phyloP scores from a whole-genome alignment of 37 sponge, comb jelly and placozoan genomes.

The Corticium candelabrum region DNA sequence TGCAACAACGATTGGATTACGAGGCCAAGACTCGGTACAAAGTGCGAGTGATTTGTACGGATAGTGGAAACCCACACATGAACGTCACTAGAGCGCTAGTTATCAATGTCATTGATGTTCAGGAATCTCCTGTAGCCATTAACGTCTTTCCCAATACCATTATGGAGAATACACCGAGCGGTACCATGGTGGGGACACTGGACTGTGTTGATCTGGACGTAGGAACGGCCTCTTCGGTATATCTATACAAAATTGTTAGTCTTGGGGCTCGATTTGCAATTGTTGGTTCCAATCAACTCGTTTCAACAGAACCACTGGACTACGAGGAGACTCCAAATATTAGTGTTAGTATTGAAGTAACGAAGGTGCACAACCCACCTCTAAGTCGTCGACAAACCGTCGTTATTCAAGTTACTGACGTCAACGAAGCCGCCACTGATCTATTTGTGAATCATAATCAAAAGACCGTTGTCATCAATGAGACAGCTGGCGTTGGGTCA shows the following conservation, averaged over 20 bases:
- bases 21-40: background rate
- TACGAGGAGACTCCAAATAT: background rate
- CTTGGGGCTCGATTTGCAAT: background rate
- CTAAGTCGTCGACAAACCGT: background rate
- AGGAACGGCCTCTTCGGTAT: background rate
- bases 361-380: background rate
- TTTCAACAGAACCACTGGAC: background rate
- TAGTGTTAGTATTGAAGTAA: background rate
- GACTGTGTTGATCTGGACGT: conserved; percentile 1
- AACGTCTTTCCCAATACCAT: background rate
- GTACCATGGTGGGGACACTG: background rate
- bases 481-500: background rate
- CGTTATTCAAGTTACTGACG: background rate
- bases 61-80: background rate
- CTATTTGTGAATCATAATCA: background rate
- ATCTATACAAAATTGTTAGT: background rate
- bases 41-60: background rate
- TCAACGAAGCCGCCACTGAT: background rate
- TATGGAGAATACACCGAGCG: background rate
- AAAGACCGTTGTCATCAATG: background rate
- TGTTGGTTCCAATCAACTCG: background rate
- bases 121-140: background rate
- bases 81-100: background rate
- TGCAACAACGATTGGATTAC: background rate
- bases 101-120: background rate